A percentile compares a stretch with the other conserved stretches of the same genome.
These are phyloP conservation scores for Microchirus variegatus DNA, from an alignment of 2,797 vertebrate genomes.

Conservation along the genomic window DNA sequence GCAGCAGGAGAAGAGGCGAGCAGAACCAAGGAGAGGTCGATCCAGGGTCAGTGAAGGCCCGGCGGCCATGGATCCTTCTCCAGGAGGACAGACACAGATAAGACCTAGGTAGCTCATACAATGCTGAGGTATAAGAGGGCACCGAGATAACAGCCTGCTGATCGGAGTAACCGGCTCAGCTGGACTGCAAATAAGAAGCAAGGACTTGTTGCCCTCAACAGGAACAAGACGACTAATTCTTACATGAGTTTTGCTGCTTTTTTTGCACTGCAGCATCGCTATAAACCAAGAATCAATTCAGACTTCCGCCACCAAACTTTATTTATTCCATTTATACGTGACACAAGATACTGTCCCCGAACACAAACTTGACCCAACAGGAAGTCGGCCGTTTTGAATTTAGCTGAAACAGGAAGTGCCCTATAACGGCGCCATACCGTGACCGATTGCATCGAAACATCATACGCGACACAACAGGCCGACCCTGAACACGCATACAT, in stretches of 20 bases:
- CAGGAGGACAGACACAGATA: slow-evolving; percentile 76
- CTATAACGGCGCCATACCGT: too few species aligned
- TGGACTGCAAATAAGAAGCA: slow-evolving; percentile 77
- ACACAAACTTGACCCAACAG: too few species aligned
- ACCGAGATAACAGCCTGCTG: slow-evolving; percentile 75
- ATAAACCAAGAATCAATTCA: too few species aligned
- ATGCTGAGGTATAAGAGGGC: slow-evolving; percentile 72
- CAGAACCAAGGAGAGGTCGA: slow-evolving; percentile 72
- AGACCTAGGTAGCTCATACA: slow-evolving; percentile 74
- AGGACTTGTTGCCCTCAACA: slow-evolving; percentile 76
- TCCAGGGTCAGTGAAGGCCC: slow-evolving; percentile 65
- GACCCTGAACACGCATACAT: too few species aligned
- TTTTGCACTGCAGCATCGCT: not conserved
- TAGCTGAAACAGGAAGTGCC: too few species aligned
- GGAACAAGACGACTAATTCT: slow-evolving; percentile 63
- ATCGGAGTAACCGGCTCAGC: slow-evolving; percentile 74
- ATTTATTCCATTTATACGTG: too few species aligned
- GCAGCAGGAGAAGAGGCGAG: slow-evolving; percentile 25
- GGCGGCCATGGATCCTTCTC: slow-evolving; percentile 75
- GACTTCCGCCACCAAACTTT: too few species aligned
- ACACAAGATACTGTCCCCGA: too few species aligned
- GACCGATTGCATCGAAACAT: too few species aligned
- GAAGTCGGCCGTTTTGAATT: too few species aligned
- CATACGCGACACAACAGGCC: too few species aligned
- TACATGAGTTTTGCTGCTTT: slow-evolving; percentile 17